Evolutionary conservation across 1,140 invertebrate genomes (phyloP), one percentile per base, ranked within the genome.

Genomic region (Ips typographus): DNA sequence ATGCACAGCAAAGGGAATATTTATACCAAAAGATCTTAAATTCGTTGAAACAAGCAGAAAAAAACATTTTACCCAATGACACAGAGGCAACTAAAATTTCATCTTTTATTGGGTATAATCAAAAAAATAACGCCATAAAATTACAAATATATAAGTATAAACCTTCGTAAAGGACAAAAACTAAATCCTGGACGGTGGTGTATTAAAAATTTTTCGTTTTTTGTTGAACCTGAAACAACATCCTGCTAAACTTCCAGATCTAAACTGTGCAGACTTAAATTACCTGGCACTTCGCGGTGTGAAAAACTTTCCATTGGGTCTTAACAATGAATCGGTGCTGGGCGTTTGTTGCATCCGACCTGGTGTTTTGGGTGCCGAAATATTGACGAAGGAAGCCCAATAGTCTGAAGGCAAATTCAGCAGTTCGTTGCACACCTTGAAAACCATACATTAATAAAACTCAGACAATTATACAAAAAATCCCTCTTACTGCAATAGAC

Each of bases 371-470:
- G 37, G 74, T 62, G 8, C 73, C 74, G 40, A 80, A 73, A 72
- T 58, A 76, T 85, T 84, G 1, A 89, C 81, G 74, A 88, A 87
- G 66, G 83, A 82, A 5, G 80, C 81, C 90, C 90, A 92, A 77
- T 87, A 91, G 74, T 89, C 86, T 0, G 81, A 80, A 0, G 89
- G 85, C 44, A 91, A 83, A 70, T 85, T 84, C 38, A 92, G 77
- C 39, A 92, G 76, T 63, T 81, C 82, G 72, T 90, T 87, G 79
- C 91, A 87, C 22, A 90, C 87, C 84, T 89, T 74, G 41, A 79
- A 78, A 58, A 57, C 36, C 7, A 57, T 2, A 61, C 42, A 51
- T 62, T 53, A 55, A 4, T 7, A 40, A 41, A 40, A 22, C 22
- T 22, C 22, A 22, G 22, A 22, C 22, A 22, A 22, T 22, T 22